Percentiles rank a stretch among this genome's conserved stretches.
Conservation (phyloP, 2,797 vertebrate species). For the Hyperoplus immaculatus region DNA sequence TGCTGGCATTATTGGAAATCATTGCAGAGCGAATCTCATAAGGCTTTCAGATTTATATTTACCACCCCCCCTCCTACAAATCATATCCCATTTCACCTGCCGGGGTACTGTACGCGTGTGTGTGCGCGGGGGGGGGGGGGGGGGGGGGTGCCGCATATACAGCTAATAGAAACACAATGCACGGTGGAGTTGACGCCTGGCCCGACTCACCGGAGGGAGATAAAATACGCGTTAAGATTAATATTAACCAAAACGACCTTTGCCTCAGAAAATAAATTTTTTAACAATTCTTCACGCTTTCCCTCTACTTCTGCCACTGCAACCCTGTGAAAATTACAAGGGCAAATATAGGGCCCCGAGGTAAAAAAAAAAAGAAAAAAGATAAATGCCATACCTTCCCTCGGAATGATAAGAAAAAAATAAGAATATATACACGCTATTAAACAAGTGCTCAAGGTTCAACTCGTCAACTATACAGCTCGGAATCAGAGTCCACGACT, state of each 20-base stretch:
- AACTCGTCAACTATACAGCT: slow-evolving; percentile 44
- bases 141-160: slow-evolving; percentile 33
- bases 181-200: background rate
- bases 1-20: slow-evolving; percentile 82
- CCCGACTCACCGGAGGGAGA: slow-evolving; percentile 28
- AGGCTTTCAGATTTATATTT: slow-evolving; percentile 71
- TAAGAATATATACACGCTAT: slow-evolving; percentile 44
- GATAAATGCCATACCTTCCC: slow-evolving; percentile 42
- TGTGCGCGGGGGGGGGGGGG: too few relatives aligned
- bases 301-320: slow-evolving; percentile 34
- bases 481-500: slow-evolving; percentile 23
- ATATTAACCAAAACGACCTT: slow-evolving; percentile 56
- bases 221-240: slow-evolving; percentile 23
- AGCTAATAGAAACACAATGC: slow-evolving; percentile 41
- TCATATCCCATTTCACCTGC: slow-evolving; percentile 69
- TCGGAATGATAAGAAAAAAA: slow-evolving; percentile 51
- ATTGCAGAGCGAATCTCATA: slow-evolving; percentile 80
- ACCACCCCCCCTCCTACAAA: slow-evolving; percentile 47
- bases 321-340: slow-evolving; percentile 51
- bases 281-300: slow-evolving; percentile 42
- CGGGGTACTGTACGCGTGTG: slow-evolving; percentile 36
- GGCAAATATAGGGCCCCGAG: slow-evolving; percentile 38
- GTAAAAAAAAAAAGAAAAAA: background rate
- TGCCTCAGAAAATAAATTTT: slow-evolving; percentile 50
- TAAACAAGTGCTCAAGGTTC: slow-evolving; percentile 51